Evolutionary conservation across 2,888 invertebrate genomes (phyloP), one percentile per base, ranked within the genome.

Genomic region (Chrysopilus asiliformis): DNA sequence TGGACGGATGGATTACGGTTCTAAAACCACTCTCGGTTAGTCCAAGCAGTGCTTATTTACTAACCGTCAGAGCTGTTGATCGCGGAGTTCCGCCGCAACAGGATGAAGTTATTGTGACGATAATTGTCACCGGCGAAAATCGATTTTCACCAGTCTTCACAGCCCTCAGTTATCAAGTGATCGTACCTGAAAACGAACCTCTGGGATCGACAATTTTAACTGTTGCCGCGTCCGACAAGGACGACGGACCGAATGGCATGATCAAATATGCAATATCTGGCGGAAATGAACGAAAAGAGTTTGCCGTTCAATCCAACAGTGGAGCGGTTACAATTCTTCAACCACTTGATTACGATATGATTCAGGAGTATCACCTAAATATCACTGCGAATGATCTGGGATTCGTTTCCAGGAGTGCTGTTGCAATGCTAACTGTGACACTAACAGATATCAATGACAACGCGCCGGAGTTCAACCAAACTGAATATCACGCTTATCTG

Each of bases 391-490:
- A 71, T 43, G 94, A 95, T 65, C 65, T 85, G 33, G 93, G 83
- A 3, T 89, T 86, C 53, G 77, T 82, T 46, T 71, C 83, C 0
- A 75, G 73, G 47, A 73, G 74, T 51, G 74, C 86, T 0, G 77
- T 79, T 4, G 86, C 86, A 0, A 79, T 81, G 48, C 65, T 93
- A 6, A 85, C 83, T 1, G 79, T 95, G 1, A 82, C 80, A 35
- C 68, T 95, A 2, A 86, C 85, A 0, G 94, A 95, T 55, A 84
- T 93, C 24, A 94, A 91, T 53, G 91, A 95, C 53, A 93, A 94
- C 58, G 77, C 87, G 8, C 94, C 94, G 0, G 66, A 69, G 10
- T 95, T 94, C 53, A 80, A 83, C 57, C 79, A 81, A 55, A 68
- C 74, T 1, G 63, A 70, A 34, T 91, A 83, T 54, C 71, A 80